phyloP scores from a whole-genome alignment of 2,113 vertebrate species.

The Microtus montanus region DNA sequence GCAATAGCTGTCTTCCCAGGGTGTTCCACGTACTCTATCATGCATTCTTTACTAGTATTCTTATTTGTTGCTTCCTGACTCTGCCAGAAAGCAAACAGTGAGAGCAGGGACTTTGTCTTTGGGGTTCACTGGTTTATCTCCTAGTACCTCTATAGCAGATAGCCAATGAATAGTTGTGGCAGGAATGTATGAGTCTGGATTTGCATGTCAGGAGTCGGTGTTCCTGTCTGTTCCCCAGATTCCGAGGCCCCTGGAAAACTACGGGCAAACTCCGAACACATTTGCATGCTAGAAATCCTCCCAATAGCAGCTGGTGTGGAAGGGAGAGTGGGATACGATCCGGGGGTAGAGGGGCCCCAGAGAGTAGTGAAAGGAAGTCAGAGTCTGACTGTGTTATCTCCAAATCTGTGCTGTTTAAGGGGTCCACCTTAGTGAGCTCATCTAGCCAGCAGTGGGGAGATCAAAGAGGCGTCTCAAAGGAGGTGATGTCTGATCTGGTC shows the following conservation, averaged over 20 bases:
- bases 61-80: constrained; percentile 19
- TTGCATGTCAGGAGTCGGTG: not conserved
- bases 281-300: constrained; percentile 43
- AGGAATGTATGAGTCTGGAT: constrained; percentile 13
- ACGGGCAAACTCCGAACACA: not conserved
- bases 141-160: not conserved
- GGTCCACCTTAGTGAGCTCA: constrained; percentile 3
- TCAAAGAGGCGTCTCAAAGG: constrained; percentile 1
- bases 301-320: not conserved
- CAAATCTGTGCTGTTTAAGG: constrained; percentile 18
- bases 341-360: not conserved
- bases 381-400: not conserved
- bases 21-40: not conserved
- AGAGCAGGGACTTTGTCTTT: constrained; percentile 19
- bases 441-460: not conserved
- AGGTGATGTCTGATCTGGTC: constrained; percentile 41
- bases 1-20: not conserved
- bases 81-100: not conserved
- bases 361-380: not conserved
- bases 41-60: not conserved
- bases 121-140: not conserved
- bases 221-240: constrained; percentile 4
- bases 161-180: not conserved
- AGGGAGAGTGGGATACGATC: not conserved
- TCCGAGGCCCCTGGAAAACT: not conserved